Percentiles rank a stretch among this genome's conserved stretches.
These are phyloP conservation scores for Mesoligia furuncula DNA, from an alignment of 2,888 invertebrate species.

Conservation along the genomic window DNA sequence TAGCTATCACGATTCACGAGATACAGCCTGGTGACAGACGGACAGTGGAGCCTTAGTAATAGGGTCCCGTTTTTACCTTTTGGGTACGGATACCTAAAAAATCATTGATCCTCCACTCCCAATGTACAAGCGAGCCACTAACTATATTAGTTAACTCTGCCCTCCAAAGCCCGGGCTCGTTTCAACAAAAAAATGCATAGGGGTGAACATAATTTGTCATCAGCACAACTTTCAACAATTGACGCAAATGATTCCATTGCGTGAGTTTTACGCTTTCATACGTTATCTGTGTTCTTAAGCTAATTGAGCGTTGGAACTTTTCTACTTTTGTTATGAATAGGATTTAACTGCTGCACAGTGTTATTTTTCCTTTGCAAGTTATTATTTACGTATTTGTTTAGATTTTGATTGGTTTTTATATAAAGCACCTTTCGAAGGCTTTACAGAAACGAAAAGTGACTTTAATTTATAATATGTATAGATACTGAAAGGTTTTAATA, in stretches of 20 bases:
- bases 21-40: too few species aligned
- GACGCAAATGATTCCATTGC: slow-evolving; percentile 62
- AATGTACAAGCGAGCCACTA: slow-evolving; percentile 69
- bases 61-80: too few species aligned
- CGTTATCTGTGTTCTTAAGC: slow-evolving; percentile 41
- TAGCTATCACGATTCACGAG: too few species aligned
- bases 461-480: not conserved
- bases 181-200: slow-evolving; percentile 71
- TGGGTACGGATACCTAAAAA: not conserved
- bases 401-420: not conserved
- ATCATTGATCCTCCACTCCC: slow-evolving; percentile 46
- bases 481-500: not conserved
- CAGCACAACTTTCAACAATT: slow-evolving; percentile 46
- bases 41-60: too few species aligned
- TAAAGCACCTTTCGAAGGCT: not conserved
- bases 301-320: slow-evolving; percentile 57
- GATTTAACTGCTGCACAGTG: not conserved
- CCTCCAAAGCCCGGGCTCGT: slow-evolving; percentile 47
- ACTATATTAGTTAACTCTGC: slow-evolving; percentile 77
- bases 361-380: not conserved
- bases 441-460: not conserved
- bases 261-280: slow-evolving; percentile 46
- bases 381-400: slow-evolving; percentile 22
- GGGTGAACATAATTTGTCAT: slow-evolving; percentile 68
- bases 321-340: slow-evolving; percentile 48